Evolutionary conservation across 1,140 invertebrate species (phyloP).

Genomic region (Hycleus cichorii): DNA sequence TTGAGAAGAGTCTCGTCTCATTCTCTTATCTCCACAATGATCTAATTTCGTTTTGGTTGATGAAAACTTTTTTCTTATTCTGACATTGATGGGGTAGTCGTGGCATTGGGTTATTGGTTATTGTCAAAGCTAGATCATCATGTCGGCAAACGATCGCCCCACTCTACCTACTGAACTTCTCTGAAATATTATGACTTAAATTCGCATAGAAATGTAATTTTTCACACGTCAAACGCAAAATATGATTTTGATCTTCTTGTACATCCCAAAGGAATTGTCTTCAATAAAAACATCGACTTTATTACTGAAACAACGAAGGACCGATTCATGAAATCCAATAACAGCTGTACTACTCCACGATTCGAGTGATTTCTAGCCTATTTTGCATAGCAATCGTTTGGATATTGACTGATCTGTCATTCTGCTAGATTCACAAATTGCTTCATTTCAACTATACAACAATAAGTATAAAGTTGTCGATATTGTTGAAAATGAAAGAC

Average conservation of each 20-base stretch:
- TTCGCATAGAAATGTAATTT: slow-evolving; percentile 35
- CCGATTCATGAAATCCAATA: slow-evolving; percentile 36
- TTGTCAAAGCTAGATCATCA: no score
- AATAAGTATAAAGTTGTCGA: no score
- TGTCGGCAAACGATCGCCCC: no score
- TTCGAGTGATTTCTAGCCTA: slow-evolving; percentile 33
- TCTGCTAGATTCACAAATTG: slow-evolving; percentile 5
- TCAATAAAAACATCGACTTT: slow-evolving; percentile 36
- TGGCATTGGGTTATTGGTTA: no score
- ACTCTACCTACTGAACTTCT: no score
- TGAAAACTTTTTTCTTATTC: no score
- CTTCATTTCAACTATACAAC: no score
- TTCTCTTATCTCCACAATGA: no score
- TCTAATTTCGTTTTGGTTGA: no score
- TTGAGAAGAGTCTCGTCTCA: no score
- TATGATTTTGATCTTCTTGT: slow-evolving; percentile 35
- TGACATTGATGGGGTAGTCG: no score
- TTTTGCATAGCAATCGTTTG: slow-evolving; percentile 32
- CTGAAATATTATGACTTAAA: slow-evolving; percentile 26
- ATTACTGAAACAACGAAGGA: slow-evolving; percentile 30
- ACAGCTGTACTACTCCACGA: slow-evolving; percentile 32
- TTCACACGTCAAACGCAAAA: slow-evolving; percentile 33
- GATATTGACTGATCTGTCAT: slow-evolving; percentile 29
- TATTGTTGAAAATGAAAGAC: no score
- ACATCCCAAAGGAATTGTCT: slow-evolving; percentile 28